A percentile compares a stretch with the other conserved stretches of the same genome.
Conservation (phyloP, 2,888 invertebrate genomes). For the Clostera curtula region DNA sequence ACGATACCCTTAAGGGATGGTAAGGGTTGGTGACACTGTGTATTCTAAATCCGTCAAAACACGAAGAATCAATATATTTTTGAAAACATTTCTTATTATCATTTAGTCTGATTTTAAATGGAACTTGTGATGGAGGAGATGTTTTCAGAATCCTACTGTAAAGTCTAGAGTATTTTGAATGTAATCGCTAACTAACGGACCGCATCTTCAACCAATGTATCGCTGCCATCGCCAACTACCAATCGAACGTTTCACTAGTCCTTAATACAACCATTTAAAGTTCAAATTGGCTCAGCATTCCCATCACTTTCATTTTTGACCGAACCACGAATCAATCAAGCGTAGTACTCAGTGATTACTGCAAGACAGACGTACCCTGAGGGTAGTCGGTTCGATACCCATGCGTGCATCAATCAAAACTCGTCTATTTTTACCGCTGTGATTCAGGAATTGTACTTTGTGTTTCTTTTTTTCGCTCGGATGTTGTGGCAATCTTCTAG, state of each 20-base stretch:
- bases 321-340: slow-evolving; percentile 31
- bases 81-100: no score
- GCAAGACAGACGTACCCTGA: slow-evolving; percentile 25
- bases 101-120: no score
- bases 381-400: slow-evolving; percentile 35
- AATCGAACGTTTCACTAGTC: background rate
- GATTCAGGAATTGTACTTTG: slow-evolving; percentile 19
- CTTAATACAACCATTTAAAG: slow-evolving; percentile 7
- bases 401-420: slow-evolving; percentile 50
- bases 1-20: no score
- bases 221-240: slow-evolving; percentile 4
- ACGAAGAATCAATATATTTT: no score
- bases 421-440: slow-evolving; percentile 40
- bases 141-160: no score
- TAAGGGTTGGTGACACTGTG: no score
- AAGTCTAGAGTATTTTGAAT: background rate
- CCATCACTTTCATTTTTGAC: slow-evolving; percentile 1
- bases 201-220: slow-evolving; percentile 5
- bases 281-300: slow-evolving; percentile 6
- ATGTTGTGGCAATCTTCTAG: no score
- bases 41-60: no score
- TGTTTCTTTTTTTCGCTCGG: slow-evolving; percentile 6
- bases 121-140: no score
- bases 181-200: slow-evolving; percentile 13
- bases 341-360: slow-evolving; percentile 30